Evolutionary conservation across 2,797 vertebrate species (phyloP).

Genomic region (Sphenopsis melanotis): DNA sequence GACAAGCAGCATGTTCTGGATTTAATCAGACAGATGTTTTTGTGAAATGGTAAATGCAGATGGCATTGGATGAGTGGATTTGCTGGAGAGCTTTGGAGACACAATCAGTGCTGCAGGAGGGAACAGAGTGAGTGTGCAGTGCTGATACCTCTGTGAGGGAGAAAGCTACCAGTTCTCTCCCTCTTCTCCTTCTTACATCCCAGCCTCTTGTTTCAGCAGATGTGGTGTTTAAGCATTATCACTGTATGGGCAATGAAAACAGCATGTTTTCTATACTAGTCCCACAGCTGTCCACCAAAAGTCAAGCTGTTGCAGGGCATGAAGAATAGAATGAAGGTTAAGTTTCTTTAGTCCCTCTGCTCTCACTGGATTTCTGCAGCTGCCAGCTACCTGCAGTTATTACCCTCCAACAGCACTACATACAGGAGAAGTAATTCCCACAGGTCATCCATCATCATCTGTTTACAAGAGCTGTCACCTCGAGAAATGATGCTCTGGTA

Average conservation of each 20-base stretch:
- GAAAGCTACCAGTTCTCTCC: rapidly evolving
- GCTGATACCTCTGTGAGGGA: not conserved
- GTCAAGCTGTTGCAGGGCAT: not conserved
- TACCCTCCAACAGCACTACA: not conserved
- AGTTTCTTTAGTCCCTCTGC: not conserved
- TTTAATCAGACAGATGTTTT: not conserved
- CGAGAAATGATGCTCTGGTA: not conserved
- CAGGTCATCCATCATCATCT: not conserved
- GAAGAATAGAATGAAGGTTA: not conserved
- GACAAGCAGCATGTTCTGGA: not conserved
- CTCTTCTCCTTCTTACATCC: not conserved
- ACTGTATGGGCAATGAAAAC: not conserved
- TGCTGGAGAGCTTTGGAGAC: not conserved
- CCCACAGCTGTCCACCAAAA: not conserved
- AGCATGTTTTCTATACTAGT: not conserved
- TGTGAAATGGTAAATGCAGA: not conserved
- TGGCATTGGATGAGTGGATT: not conserved
- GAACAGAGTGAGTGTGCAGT: rapidly evolving
- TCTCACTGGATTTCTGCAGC: not conserved
- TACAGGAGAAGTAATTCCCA: not conserved
- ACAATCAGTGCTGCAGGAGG: not conserved
- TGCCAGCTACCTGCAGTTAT: not conserved
- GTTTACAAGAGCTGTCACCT: not conserved
- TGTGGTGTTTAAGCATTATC: not conserved
- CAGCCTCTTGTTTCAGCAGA: not conserved